Base-by-base conservation (phyloP, 2,888 invertebrate species). In the Balanococcus diminutus region DNA sequence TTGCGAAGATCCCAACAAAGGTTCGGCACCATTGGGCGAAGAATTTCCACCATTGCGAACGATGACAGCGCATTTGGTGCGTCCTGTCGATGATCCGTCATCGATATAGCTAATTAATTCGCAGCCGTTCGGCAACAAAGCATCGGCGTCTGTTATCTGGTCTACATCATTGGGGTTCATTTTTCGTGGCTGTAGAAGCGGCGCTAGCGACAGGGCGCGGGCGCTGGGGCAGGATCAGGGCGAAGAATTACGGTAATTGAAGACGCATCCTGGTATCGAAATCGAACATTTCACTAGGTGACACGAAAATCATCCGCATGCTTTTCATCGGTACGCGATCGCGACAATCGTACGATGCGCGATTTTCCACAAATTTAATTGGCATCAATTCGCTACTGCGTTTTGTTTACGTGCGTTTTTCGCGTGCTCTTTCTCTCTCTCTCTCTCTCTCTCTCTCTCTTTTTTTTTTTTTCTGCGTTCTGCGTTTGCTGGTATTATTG, bases 21-120 rank as follows among this genome's bases (percentile, higher is more conserved):
- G 75, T 75, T 75, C 75, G 75, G 75, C 75, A n/a, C 75, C 75
- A 75, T 75, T 75, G 75, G 75, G 75, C 75, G 75, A 75, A 75
- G 75, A 75, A 32, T 75, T 75, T 32, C 75, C 75, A 32, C 75
- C 75, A 32, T 84, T 84, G 31, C 75, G 84, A 22, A 84, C 75
- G 46, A 84, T 84, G 36, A 84, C 84, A 4, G 72, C 84, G 46
- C 84, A 84, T 28, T 75, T 84, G 72, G 84, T 84, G 22, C 84
- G 36, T 36, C 84, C 42, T 42, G 39, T 84, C 61, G 39, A 75
- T 16, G 84, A 72, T 46, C 72, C 72, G 28, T 67, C 75, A 22
- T 72, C 72, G 46, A 72, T 84, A 39, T 84, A 84, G 31, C 46
- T 84, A 19, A 75, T 46, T 31, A 84, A 75, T 46, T 84, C 84